Evolutionary conservation across 2,888 invertebrate species (phyloP).

Genomic region (Spilarctia lutea): DNA sequence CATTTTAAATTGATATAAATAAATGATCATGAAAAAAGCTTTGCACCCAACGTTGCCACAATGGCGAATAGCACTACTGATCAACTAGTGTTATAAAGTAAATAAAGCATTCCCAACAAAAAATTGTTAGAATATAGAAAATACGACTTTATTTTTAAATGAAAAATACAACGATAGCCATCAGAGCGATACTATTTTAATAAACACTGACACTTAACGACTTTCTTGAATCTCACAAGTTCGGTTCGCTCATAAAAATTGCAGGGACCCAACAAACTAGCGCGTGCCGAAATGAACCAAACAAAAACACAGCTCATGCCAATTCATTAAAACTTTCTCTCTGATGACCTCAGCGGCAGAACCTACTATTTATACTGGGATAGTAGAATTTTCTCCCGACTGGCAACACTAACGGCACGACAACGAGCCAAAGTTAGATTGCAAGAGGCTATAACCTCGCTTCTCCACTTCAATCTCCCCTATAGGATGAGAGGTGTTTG

Average conservation of each 20-base stretch:
- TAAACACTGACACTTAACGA: slow-evolving; percentile 40
- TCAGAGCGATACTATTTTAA: slow-evolving; percentile 38
- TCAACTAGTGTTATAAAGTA: background rate
- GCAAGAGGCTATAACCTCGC: slow-evolving; percentile 64
- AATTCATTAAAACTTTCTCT: slow-evolving; percentile 80
- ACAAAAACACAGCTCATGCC: slow-evolving; percentile 60
- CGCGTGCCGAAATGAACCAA: slow-evolving; percentile 54
- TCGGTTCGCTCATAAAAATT: slow-evolving; percentile 51
- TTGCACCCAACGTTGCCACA: no score
- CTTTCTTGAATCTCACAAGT: slow-evolving; percentile 41
- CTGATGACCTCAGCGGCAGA: slow-evolving; percentile 63
- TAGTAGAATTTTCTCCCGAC: slow-evolving; percentile 56
- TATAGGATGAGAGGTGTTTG: slow-evolving; percentile 57
- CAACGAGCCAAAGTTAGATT: slow-evolving; percentile 81
- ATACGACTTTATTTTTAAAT: slow-evolving; percentile 10
- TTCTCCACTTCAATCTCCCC: slow-evolving; percentile 60
- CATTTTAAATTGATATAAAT: no score
- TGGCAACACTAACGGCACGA: slow-evolving; percentile 71
- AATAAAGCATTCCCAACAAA: background rate
- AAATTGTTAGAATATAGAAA: background rate
- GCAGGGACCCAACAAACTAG: slow-evolving; percentile 53
- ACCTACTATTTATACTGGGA: slow-evolving; percentile 66
- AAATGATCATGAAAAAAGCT: no score
- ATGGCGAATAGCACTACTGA: background rate
- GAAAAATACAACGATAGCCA: slow-evolving; percentile 2